A percentile compares a stretch with the other conserved stretches of the same genome.
Conservation (phyloP, 92 coral and sea anemone genomes). For the Heliopora coerulea region DNA sequence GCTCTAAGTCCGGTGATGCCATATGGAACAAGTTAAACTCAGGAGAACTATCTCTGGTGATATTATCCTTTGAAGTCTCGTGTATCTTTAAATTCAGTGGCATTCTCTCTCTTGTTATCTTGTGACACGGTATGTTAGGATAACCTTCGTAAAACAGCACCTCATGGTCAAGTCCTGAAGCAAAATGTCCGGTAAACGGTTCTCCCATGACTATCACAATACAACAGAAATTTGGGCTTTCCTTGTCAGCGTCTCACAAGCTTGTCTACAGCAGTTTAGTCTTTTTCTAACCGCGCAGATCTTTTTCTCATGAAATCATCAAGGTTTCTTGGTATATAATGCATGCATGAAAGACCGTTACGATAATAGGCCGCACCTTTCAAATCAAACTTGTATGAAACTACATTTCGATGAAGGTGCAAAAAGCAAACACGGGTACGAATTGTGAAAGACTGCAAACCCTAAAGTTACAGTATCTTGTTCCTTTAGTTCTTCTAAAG, state of each 20-base stretch:
- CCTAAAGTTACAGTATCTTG: no score
- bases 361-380: background rate
- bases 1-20: slow-evolving; percentile 90
- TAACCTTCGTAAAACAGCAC: slow-evolving; percentile 19
- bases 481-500: no score
- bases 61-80: slow-evolving; percentile 47
- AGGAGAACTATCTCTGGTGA: slow-evolving; percentile 56
- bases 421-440: no score
- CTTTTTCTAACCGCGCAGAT: background rate
- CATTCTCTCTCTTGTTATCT: slow-evolving; percentile 50
- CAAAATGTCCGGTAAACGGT: background rate
- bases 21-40: slow-evolving; percentile 78
- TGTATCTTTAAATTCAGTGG: slow-evolving; percentile 46
- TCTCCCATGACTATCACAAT: slow-evolving; percentile 5
- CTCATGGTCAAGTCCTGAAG: background rate
- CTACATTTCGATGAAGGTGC: background rate
- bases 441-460: no score
- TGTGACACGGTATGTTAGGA: slow-evolving; percentile 56
- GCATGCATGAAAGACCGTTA: slow-evolving; percentile 35
- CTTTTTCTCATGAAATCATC: slow-evolving; percentile 25
- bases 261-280: background rate
- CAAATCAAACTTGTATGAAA: background rate
- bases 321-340: background rate
- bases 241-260: slow-evolving; percentile 24
- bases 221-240: background rate